A percentile compares a stretch with the other conserved stretches of the same genome.
phyloP scores from a whole-genome alignment of 2,797 vertebrate genomes.

The Scomberomorus guttatus region DNA sequence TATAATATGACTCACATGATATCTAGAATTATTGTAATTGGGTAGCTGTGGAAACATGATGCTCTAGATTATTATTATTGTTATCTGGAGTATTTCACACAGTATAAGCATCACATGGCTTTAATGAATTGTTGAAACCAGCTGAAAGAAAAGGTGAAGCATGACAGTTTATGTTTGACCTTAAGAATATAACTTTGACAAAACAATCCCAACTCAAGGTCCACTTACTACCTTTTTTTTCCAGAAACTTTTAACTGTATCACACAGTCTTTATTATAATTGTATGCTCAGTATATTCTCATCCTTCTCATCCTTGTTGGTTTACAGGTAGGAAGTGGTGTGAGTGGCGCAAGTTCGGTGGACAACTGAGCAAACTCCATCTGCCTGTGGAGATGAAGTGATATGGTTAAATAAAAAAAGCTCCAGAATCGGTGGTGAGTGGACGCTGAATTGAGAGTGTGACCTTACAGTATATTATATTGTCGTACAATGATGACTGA shows the following conservation, averaged over 20 bases:
- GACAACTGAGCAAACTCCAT: neutral
- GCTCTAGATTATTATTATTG: neutral
- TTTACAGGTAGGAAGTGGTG: neutral
- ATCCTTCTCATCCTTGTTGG: neutral
- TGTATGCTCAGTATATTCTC: neutral
- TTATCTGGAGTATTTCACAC: too few species aligned
- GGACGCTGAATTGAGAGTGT: neutral
- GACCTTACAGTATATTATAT: neutral
- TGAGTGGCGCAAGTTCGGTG: neutral
- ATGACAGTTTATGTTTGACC: neutral
- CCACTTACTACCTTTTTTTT: neutral
- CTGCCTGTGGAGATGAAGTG: neutral
- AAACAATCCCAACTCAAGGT: neutral
- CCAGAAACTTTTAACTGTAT: neutral
- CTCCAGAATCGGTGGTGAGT: neutral
- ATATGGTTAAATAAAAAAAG: neutral
- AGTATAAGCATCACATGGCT: neutral
- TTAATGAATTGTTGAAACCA: neutral
- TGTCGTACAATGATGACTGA: neutral
- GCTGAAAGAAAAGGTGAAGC: neutral
- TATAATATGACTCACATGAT: neutral
- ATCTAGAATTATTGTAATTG: neutral
- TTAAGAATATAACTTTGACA: neutral
- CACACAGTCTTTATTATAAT: neutral
- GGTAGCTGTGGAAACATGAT: neutral